Base-by-base conservation (phyloP, 2,888 invertebrate genomes). In the Blomia tropicalis region DNA sequence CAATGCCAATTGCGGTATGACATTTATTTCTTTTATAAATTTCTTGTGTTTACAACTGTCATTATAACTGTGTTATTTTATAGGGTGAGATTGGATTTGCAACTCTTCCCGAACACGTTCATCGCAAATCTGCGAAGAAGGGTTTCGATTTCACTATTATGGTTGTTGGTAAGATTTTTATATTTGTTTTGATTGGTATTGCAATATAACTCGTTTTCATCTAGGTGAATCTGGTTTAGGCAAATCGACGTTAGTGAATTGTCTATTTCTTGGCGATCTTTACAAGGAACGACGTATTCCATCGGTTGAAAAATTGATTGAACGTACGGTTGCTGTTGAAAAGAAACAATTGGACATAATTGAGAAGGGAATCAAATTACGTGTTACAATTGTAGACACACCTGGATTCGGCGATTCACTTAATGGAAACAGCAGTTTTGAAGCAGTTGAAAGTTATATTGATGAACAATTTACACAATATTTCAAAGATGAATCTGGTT, bases 61-160 rank as follows among this genome's bases (percentile, higher is more conserved):
- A 27, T 47, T 14, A 11, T 47, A 47, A 47, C 14, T 47, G 7
- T 36, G 7, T 7, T 17, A 36, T 36, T 7, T 27, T n/a, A 29
- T 4, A 61, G 58, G 58, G 62, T n/a, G 68, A 74, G 70, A 89
- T 93, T 70, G 93, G 92, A 64, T 92, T 93, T 74, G 92, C 92
- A 67, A 92, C 91, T 63, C 78, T 93, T 65, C 92, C 92, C 25
- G 91, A 92, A 74, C 92, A 93, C 77, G 89, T 93, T 62, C 92
- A 93, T 76, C 81, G 92, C 69, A 93, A 93, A 77, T 91, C 91
- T 0, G 92, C 92, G 60, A 93, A 93, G 76, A 81, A 88, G 70
- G 92, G 92, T 62, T 93, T 93, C 75, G 92, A 93, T 75, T 93
- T 93, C 76, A 93, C 92, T 0, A 77, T 93, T 67, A 91, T 93